A percentile compares a stretch with the other conserved stretches of the same genome.
phyloP scores from a whole-genome alignment of 92 coral and sea anemone species.

The Zoanthus gigantus region DNA sequence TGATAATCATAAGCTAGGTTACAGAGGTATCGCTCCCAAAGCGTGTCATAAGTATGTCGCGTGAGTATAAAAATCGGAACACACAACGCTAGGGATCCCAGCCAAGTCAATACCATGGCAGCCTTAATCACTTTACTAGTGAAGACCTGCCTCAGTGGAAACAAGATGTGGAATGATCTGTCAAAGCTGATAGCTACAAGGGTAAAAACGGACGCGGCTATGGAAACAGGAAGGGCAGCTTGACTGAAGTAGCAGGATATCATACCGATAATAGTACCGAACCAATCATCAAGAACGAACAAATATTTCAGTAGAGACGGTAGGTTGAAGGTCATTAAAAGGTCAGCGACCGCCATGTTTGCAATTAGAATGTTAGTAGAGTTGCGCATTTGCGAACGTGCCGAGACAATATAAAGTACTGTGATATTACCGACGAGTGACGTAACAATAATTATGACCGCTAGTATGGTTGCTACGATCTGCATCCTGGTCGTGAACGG shows the following conservation, averaged over 20 bases:
- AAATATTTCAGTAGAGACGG: slow-evolving; percentile 77
- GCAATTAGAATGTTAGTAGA: slow-evolving; percentile 82
- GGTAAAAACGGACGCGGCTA: slow-evolving; percentile 74
- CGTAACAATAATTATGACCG: slow-evolving; percentile 60
- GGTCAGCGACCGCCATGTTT: slow-evolving; percentile 84
- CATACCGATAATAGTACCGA: slow-evolving; percentile 67
- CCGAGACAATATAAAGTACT: slow-evolving; percentile 78
- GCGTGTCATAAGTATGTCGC: background rate
- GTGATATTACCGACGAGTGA: slow-evolving; percentile 71
- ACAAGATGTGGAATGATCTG: slow-evolving; percentile 75
- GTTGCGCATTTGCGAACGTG: slow-evolving; percentile 77
- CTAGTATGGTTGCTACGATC: slow-evolving; percentile 56
- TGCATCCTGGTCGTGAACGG: slow-evolving; percentile 42
- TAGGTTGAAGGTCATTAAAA: slow-evolving; percentile 67
- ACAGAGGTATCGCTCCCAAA: slow-evolving; percentile 55
- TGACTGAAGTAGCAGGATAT: slow-evolving; percentile 72
- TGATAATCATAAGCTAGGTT: slow-evolving; percentile 15
- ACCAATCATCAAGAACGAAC: slow-evolving; percentile 67
- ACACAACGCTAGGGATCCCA: slow-evolving; percentile 57
- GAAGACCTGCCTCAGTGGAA: slow-evolving; percentile 69
- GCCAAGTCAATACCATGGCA: slow-evolving; percentile 66
- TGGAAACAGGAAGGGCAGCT: slow-evolving; percentile 66
- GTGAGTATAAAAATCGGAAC: slow-evolving; percentile 67
- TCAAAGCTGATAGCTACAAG: slow-evolving; percentile 79
- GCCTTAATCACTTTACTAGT: slow-evolving; percentile 68